Evolutionary conservation across 2,888 invertebrate genomes (phyloP).

Genomic region (Andricus quercusramuli): DNA sequence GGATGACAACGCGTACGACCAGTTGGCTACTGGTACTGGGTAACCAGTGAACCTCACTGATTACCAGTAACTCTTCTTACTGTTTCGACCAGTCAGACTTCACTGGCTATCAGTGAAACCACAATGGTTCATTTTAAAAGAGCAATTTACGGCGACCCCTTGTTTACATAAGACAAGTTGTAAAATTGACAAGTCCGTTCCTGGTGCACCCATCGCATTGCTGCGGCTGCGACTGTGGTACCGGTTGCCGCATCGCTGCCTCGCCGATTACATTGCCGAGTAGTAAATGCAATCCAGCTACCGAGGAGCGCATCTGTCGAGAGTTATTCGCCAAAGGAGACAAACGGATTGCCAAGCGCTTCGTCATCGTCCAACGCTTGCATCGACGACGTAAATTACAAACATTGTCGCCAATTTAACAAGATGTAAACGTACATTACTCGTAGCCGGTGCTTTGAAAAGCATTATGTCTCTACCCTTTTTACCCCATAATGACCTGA

Average conservation of each 20-base stretch:
- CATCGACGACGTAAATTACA: conserved; percentile 33
- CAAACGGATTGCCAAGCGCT: conserved; percentile 29
- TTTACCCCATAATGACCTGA: background rate
- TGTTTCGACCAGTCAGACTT: no score
- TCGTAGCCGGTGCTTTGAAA: conserved; percentile 1
- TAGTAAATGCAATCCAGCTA: conserved; percentile 31
- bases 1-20: no score
- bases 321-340: conserved; percentile 32
- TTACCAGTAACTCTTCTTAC: no score
- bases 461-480: background rate
- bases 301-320: conserved; percentile 34
- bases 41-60: no score
- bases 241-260: conserved; percentile 19
- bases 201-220: conserved; percentile 6
- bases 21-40: no score
- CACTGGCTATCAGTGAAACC: no score
- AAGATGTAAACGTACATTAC: conserved; percentile 23
- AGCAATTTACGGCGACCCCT: no score
- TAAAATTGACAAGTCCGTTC: background rate
- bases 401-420: conserved; percentile 29
- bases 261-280: conserved; percentile 28
- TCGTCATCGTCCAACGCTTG: conserved; percentile 26
- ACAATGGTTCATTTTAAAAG: no score
- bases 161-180: background rate
- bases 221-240: background rate